These are phyloP conservation scores for Macrotis lagotis DNA, from an alignment of 2,113 vertebrate species.

Conservation along the genomic window DNA sequence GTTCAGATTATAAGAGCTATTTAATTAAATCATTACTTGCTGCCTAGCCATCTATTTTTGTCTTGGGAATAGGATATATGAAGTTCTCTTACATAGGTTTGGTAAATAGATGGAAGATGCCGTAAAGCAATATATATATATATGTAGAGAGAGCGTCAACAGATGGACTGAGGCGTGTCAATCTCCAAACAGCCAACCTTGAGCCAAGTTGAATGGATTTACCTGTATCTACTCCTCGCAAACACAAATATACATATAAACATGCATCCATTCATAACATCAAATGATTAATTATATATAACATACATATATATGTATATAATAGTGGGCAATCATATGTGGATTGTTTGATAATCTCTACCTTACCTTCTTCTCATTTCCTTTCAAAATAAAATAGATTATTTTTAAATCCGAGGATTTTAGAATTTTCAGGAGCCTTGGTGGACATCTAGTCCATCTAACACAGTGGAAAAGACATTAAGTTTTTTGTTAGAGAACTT, in stretches of 20 bases:
- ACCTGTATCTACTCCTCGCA: conserved; percentile 59
- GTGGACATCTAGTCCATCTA: background rate
- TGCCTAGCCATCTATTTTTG: conserved; percentile 83
- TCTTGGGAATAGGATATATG: conserved; percentile 70
- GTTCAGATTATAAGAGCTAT: conserved; percentile 67
- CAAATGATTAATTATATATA: background rate
- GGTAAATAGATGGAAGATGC: conserved; percentile 70
- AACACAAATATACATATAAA: background rate
- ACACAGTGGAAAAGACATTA: background rate
- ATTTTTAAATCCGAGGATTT: background rate
- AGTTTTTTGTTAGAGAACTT: background rate
- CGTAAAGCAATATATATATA: conserved; percentile 69
- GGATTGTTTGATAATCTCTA: background rate
- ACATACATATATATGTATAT: background rate
- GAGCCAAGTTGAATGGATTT: conserved; percentile 74
- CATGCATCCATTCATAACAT: background rate
- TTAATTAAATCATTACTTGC: conserved; percentile 85
- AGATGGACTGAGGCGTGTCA: conserved; percentile 78
- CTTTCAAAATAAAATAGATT: background rate
- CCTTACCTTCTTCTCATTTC: background rate
- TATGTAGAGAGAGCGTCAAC: no score
- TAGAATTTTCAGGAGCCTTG: background rate
- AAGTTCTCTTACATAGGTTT: conserved; percentile 68
- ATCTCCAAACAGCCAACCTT: conserved; percentile 72
- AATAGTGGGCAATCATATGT: background rate